Evolutionary conservation across 2,888 invertebrate genomes (phyloP), one percentile per base, ranked within the genome.

Genomic region (Mayetiola destructor): DNA sequence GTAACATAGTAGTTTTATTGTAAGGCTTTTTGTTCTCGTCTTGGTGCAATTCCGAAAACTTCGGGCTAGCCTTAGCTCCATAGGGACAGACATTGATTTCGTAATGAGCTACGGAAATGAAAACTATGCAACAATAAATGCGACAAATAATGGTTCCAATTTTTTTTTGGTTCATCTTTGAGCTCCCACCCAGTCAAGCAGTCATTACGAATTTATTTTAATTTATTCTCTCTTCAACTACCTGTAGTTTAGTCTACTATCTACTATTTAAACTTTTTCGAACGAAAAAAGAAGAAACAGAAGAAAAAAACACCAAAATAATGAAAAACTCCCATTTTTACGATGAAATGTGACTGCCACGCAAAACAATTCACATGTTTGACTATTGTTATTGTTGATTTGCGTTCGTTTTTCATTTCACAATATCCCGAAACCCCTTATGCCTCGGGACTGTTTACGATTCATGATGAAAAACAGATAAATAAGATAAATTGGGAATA

Each of bases 231-330:
- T 48, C 27, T 48, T 48, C 29, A 27, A 48, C 48, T 48, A 48
- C 48, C 48, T 48, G 48, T 48, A 42, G 42, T 42, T 48, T 27
- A n/a, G n/a, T n/a, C n/a, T n/a, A n/a, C n/a, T n/a, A n/a, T n/a
- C n/a, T n/a, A n/a, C n/a, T n/a, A 48, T 48, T 48, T 48, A 48
- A 48, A 48, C 27, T 48, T 48, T 48, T 48, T 48, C n/a, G 27
- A 27, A 27, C 48, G 48, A 42, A 42, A n/a, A 21, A 36, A 36
- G 6, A 4, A 14, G 14, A 39, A 3, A 48, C 48, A 48, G 48
- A 5, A 3, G n/a, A 27, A 14, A 48, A 16, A 27, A 48, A 23
- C 23, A 48, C 48, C 27, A 27, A 48, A 48, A n/a, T n/a, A n/a
- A n/a, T n/a, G n/a, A n/a, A 42, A 48, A 27, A 3, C 27, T 48